Conservation (phyloP, 2,797 vertebrate species). For the Chrysolophus pictus region DNA sequence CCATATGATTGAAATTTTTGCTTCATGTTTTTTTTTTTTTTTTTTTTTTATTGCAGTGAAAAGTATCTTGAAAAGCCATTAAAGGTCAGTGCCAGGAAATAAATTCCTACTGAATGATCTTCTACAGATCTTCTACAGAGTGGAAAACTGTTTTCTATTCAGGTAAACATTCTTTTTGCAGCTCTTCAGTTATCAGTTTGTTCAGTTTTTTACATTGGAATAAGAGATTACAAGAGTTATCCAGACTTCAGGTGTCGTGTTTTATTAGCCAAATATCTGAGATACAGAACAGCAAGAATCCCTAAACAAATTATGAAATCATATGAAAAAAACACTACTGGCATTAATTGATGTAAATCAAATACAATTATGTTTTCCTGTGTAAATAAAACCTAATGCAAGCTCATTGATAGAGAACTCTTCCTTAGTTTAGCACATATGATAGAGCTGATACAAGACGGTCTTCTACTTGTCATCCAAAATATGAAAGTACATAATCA, state of each 20-base stretch:
- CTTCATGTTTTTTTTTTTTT: neutral
- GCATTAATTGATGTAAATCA: neutral
- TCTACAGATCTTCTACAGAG: neutral
- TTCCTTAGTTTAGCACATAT: neutral
- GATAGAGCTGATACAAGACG: neutral
- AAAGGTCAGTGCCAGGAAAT: conserved; percentile 45
- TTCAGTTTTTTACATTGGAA: neutral
- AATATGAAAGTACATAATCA: neutral
- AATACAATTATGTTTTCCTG: neutral
- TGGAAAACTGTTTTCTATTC: neutral
- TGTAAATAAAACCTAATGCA: neutral
- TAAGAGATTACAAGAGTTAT: neutral
- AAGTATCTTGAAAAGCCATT: neutral
- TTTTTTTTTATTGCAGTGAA: conserved; percentile 1
- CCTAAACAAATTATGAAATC: neutral
- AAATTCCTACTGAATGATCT: neutral
- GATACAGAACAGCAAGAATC: neutral
- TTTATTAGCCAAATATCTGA: neutral
- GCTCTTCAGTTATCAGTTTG: neutral
- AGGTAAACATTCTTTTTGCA: neutral
- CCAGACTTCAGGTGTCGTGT: neutral
- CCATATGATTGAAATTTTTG: conserved; percentile 26
- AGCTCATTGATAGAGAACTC: neutral
- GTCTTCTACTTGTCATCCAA: neutral
- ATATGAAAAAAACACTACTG: neutral